These are phyloP conservation scores for Lutraria lutraria DNA, from an alignment of 2,888 invertebrate genomes.

Conservation along the genomic window DNA sequence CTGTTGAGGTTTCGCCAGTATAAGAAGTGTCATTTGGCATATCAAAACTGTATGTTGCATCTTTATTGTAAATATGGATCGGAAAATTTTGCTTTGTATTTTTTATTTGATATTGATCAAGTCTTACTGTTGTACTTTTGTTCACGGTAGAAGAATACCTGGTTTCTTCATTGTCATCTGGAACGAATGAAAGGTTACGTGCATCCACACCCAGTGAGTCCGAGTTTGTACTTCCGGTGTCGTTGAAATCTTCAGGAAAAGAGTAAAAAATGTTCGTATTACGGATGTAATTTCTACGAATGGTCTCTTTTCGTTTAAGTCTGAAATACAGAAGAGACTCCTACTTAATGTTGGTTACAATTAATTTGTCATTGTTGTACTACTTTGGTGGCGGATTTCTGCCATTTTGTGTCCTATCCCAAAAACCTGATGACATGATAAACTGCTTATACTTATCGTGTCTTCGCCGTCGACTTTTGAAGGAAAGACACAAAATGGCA, in stretches of 20 bases:
- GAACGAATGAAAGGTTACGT: slow-evolving; percentile 25
- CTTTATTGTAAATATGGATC: neutral
- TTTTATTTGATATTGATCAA: slow-evolving; percentile 47
- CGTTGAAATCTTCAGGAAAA: slow-evolving; percentile 64
- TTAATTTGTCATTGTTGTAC: too few species aligned
- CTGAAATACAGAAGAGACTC: slow-evolving; percentile 48
- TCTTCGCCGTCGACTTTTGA: too few species aligned
- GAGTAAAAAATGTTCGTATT: slow-evolving; percentile 72
- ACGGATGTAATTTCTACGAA: slow-evolving; percentile 61
- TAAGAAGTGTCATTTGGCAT: slow-evolving; percentile 38
- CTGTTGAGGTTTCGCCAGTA: slow-evolving; percentile 43
- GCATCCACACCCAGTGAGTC: slow-evolving; percentile 31
- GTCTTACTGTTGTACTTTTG: slow-evolving; percentile 15
- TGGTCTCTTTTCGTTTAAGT: slow-evolving; percentile 63
- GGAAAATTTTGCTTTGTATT: neutral
- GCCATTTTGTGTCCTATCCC: too few species aligned
- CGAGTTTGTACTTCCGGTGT: slow-evolving; percentile 48
- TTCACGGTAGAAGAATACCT: slow-evolving; percentile 6
- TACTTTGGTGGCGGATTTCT: too few species aligned
- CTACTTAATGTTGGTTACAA: neutral
- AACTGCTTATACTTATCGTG: too few species aligned
- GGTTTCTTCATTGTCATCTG: slow-evolving; percentile 20
- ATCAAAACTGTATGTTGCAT: neutral
- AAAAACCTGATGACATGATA: too few species aligned
- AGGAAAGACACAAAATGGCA: too few species aligned